A percentile compares a stretch with the other conserved stretches of the same genome.
Evolutionary conservation across 1,140 invertebrate species (phyloP).

Genomic region (Pectinophora gossypiella): DNA sequence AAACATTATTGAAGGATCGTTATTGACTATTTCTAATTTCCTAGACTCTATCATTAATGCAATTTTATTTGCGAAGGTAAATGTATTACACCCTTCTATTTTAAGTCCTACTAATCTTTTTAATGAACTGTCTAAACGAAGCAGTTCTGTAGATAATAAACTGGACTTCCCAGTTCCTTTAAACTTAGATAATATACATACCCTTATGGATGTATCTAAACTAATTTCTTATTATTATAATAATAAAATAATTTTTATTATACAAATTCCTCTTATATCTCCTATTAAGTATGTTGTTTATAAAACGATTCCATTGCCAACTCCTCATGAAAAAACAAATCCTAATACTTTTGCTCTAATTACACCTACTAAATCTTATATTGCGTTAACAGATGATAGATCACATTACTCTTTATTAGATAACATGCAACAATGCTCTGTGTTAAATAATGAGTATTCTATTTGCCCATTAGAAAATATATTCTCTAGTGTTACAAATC

Average conservation of each 20-base stretch:
- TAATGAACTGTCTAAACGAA: not conserved
- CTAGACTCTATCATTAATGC: not conserved
- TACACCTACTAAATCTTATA: not conserved
- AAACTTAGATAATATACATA: not conserved
- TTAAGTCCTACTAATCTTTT: not conserved
- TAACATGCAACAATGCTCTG: not conserved
- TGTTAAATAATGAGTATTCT: not conserved
- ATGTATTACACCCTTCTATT: no score
- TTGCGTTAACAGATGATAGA: not conserved
- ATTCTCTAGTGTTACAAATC: slow-evolving; percentile 2
- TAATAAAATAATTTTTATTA: slow-evolving; percentile 1
- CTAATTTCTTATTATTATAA: not conserved
- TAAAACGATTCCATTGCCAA: slow-evolving; percentile 1
- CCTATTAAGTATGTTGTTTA: slow-evolving; percentile 1
- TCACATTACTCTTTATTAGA: slow-evolving; percentile 1
- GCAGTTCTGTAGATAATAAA: not conserved
- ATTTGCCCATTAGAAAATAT: not conserved
- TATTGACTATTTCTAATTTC: not conserved
- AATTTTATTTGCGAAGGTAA: no score
- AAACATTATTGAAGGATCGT: no score
- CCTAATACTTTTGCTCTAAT: not conserved
- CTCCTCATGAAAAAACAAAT: not conserved
- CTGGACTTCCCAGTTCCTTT: not conserved
- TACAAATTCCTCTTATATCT: not conserved
- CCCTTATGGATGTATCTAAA: not conserved